phyloP scores from a whole-genome alignment of 2,888 invertebrate species.

The Loripinus fragilis region DNA sequence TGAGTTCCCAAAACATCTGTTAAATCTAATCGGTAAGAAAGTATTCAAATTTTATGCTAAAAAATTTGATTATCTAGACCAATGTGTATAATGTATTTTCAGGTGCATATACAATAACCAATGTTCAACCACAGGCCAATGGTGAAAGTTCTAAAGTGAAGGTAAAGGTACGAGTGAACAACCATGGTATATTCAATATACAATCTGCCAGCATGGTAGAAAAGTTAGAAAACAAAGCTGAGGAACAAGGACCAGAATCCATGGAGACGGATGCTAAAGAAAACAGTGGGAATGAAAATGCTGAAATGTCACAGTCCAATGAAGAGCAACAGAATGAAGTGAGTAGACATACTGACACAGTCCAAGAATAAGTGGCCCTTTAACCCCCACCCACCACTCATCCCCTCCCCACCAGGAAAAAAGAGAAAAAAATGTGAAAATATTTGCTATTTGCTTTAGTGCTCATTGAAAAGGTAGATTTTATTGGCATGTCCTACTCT shows the following conservation, averaged over 20 bases:
- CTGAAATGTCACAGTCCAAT: constrained; percentile 28
- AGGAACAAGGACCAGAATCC: constrained; percentile 74
- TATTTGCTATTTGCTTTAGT: too few relatives aligned
- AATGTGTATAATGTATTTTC: constrained; percentile 22
- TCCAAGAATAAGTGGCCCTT: too few relatives aligned
- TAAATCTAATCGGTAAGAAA: too few relatives aligned
- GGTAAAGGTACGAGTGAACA: constrained; percentile 96
- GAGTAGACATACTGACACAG: too few relatives aligned
- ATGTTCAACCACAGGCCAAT: constrained; percentile 91
- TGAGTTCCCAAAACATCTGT: too few relatives aligned
- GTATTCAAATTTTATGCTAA: too few relatives aligned
- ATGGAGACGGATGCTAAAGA: constrained; percentile 73
- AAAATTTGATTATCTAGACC: too few relatives aligned
- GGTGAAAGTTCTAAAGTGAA: constrained; percentile 98
- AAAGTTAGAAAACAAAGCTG: constrained; percentile 75
- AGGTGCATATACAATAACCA: constrained; percentile 84
- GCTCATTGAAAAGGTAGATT: too few relatives aligned
- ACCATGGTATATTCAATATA: constrained; percentile 95
- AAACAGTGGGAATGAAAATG: constrained; percentile 34
- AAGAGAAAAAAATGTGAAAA: too few relatives aligned
- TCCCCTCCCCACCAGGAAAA: too few relatives aligned
- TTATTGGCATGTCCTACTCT: too few relatives aligned
- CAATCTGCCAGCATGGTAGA: constrained; percentile 89
- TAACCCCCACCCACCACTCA: too few relatives aligned
- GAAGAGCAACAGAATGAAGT: constrained; percentile 31